Percentiles rank a stretch among this genome's conserved stretches.
Evolutionary conservation across 2,888 invertebrate species (phyloP).

Genomic region (Eurois occulta): DNA sequence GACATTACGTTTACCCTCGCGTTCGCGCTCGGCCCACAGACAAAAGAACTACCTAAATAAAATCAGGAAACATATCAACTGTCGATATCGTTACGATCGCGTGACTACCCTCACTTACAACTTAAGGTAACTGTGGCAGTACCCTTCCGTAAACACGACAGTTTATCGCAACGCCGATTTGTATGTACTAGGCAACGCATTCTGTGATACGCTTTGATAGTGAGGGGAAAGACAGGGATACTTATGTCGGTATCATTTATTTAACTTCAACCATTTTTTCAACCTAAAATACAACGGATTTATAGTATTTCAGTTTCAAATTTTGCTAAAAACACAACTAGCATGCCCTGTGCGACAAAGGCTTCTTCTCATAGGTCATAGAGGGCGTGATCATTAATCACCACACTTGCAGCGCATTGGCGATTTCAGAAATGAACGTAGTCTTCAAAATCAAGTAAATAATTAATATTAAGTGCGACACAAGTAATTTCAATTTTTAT

Average conservation of each 20-base stretch:
- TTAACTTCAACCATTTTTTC: not conserved
- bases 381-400: too few species aligned
- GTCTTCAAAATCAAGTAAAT: too few species aligned
- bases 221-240: not conserved
- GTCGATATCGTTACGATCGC: conserved; percentile 42
- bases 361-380: too few species aligned
- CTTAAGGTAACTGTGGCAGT: conserved; percentile 1
- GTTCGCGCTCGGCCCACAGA: not conserved
- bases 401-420: too few species aligned
- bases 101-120: conserved; percentile 37
- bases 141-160: conserved; percentile 27
- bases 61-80: conserved; percentile 37
- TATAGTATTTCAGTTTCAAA: too few species aligned
- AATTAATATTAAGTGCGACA: too few species aligned
- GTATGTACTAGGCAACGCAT: conserved; percentile 14
- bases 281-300: not conserved
- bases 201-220: not conserved
- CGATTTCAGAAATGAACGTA: too few species aligned
- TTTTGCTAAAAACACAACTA: not conserved
- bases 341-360: too few species aligned
- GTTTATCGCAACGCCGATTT: conserved; percentile 35
- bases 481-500: too few species aligned
- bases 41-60: conserved; percentile 32
- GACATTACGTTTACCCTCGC: not conserved
- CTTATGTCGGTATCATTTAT: not conserved